phyloP scores from a whole-genome alignment of 2,888 invertebrate species.

The Scaptodrosophila latifasciaeformis region DNA sequence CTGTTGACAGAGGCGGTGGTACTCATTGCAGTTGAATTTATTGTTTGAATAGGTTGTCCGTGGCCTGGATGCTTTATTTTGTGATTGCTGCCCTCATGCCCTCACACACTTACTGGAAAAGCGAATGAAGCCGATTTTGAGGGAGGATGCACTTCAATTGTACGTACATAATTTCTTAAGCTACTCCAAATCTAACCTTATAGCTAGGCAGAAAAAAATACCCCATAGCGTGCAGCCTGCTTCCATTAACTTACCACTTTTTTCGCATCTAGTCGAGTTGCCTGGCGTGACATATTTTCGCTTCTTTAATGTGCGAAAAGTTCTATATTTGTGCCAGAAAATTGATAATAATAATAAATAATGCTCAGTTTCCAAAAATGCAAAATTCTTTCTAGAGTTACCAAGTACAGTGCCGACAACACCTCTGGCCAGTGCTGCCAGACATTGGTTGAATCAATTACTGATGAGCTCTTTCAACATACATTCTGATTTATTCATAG shows the following conservation, averaged over 20 bases:
- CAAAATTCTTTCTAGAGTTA: slow-evolving; percentile 21
- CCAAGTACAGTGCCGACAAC: slow-evolving; percentile 11
- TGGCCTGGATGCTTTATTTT: slow-evolving; percentile 37
- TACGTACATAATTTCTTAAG: slow-evolving; percentile 38
- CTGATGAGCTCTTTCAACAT: not conserved
- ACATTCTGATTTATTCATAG: not conserved
- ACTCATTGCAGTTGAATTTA: slow-evolving; percentile 51
- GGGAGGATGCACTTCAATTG: slow-evolving; percentile 68
- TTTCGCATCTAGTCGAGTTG: slow-evolving; percentile 72
- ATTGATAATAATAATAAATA: too few relatives aligned
- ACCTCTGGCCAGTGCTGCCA: too few relatives aligned
- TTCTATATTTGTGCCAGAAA: not conserved
- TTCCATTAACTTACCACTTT: slow-evolving; percentile 74
- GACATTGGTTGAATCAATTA: too few relatives aligned
- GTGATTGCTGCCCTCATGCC: slow-evolving; percentile 32
- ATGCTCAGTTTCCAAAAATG: too few relatives aligned
- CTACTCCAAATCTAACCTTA: slow-evolving; percentile 48
- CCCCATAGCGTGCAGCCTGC: slow-evolving; percentile 9
- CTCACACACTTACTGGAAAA: slow-evolving; percentile 73
- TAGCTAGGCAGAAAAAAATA: slow-evolving; percentile 33
- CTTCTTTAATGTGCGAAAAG: slow-evolving; percentile 10
- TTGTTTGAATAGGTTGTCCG: too few relatives aligned
- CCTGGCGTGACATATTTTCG: slow-evolving; percentile 72
- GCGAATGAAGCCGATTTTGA: slow-evolving; percentile 73
- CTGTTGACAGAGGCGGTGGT: slow-evolving; percentile 24